phyloP scores from a whole-genome alignment of 1,140 invertebrate species.

The Neodiprion virginianus region DNA sequence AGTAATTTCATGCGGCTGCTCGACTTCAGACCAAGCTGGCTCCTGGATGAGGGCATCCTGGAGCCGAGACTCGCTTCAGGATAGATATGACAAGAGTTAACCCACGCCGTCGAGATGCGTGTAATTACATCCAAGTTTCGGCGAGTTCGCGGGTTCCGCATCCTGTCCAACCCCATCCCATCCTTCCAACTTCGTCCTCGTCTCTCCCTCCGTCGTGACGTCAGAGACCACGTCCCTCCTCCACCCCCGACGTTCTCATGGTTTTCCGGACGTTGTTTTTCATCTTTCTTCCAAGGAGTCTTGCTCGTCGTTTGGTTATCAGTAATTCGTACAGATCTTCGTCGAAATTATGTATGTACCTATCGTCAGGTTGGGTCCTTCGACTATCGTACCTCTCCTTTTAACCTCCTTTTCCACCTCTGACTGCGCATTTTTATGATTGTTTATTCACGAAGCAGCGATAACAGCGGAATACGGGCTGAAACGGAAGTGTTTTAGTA shows the following conservation, averaged over 20 bases:
- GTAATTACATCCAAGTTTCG: slow-evolving; percentile 51
- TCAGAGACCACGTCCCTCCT: not conserved
- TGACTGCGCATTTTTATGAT: not conserved
- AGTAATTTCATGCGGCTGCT: slow-evolving; percentile 42
- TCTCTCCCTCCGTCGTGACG: slow-evolving; percentile 13
- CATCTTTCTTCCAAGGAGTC: slow-evolving; percentile 32
- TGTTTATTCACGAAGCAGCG: not conserved
- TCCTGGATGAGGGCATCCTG: slow-evolving; percentile 30
- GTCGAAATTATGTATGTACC: too few relatives aligned
- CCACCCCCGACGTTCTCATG: not conserved
- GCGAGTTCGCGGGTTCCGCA: slow-evolving; percentile 26
- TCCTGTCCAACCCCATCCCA: not conserved
- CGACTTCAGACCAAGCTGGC: slow-evolving; percentile 21
- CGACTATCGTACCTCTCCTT: slow-evolving; percentile 17
- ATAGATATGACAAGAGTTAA: slow-evolving; percentile 50
- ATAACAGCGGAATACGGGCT: not conserved
- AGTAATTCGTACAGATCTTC: too few relatives aligned
- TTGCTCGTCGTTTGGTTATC: slow-evolving; percentile 24
- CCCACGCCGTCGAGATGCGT: slow-evolving; percentile 40
- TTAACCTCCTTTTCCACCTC: slow-evolving; percentile 32
- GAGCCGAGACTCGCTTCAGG: slow-evolving; percentile 20
- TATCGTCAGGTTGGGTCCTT: too few relatives aligned
- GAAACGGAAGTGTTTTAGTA: too few relatives aligned
- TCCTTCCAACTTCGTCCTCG: slow-evolving; percentile 13
- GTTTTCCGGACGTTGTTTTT: slow-evolving; percentile 37